Percentiles rank a stretch among this genome's conserved stretches.
These are phyloP conservation scores for Acanthurus lineatus DNA, from an alignment of 2,797 vertebrate genomes.

Conservation along the genomic window DNA sequence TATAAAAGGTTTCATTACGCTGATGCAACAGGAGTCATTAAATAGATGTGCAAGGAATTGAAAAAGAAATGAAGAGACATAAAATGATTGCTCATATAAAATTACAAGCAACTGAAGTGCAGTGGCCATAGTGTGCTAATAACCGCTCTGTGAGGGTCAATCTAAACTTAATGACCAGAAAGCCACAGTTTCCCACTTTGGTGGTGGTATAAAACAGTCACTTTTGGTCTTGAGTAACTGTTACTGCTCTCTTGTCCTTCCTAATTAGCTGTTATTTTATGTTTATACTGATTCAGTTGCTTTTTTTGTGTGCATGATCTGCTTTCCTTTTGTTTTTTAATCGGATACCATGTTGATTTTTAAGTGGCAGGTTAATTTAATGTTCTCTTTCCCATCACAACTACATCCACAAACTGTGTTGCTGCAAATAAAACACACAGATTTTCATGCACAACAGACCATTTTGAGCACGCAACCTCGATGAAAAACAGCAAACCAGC, in stretches of 20 bases:
- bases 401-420: conserved; percentile 15
- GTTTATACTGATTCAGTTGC: neutral
- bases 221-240: conserved; percentile 16
- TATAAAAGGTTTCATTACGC: conserved; percentile 10
- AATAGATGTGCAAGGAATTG: conserved; percentile 8
- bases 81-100: neutral
- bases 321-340: conserved; percentile 5
- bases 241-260: neutral
- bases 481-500: conserved; percentile 23
- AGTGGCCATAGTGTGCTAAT: neutral
- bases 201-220: neutral
- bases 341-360: conserved; percentile 31
- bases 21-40: conserved; percentile 5
- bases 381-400: neutral
- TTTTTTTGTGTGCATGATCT: neutral
- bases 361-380: conserved; percentile 32
- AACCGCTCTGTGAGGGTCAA: conserved; percentile 6
- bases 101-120: conserved; percentile 4
- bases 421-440: neutral
- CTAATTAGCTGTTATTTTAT: conserved; percentile 10
- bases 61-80: neutral
- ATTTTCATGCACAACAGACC: conserved; percentile 17
- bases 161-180: too few relatives aligned
- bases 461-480: too few relatives aligned
- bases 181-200: too few relatives aligned